Evolutionary conservation across 2,113 vertebrate genomes (phyloP).

Genomic region (Bucco capensis): DNA sequence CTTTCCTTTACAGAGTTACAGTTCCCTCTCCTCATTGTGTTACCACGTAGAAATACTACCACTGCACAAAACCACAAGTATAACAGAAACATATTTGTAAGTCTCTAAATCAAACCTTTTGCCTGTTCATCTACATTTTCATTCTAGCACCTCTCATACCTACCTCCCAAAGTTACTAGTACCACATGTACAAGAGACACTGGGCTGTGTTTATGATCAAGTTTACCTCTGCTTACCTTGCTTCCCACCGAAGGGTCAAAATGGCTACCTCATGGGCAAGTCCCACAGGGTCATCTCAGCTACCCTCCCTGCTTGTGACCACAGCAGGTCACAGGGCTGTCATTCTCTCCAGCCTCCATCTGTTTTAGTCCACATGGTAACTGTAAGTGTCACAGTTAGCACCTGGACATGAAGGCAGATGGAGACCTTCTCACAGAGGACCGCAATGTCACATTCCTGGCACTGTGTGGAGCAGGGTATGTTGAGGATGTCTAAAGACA

Average conservation of each 20-base stretch:
- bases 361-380: neutral
- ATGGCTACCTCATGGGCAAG: rapidly evolving
- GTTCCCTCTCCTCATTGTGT: neutral
- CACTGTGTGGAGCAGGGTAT: neutral
- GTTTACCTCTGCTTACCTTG: neutral
- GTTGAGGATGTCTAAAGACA: neutral
- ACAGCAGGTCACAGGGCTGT: neutral
- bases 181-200: neutral
- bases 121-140: neutral
- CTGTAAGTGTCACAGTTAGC: neutral
- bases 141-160: neutral
- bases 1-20: neutral
- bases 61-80: neutral
- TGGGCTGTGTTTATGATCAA: neutral
- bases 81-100: neutral
- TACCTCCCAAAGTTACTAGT: neutral
- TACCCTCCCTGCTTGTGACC: neutral
- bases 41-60: neutral
- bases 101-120: neutral
- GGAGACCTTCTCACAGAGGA: neutral
- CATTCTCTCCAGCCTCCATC: neutral
- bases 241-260: neutral
- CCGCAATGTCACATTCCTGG: neutral
- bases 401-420: neutral
- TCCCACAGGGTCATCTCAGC: neutral